Evolutionary conservation across 2,888 invertebrate genomes (phyloP).

Genomic region (Lasioglossum morio): DNA sequence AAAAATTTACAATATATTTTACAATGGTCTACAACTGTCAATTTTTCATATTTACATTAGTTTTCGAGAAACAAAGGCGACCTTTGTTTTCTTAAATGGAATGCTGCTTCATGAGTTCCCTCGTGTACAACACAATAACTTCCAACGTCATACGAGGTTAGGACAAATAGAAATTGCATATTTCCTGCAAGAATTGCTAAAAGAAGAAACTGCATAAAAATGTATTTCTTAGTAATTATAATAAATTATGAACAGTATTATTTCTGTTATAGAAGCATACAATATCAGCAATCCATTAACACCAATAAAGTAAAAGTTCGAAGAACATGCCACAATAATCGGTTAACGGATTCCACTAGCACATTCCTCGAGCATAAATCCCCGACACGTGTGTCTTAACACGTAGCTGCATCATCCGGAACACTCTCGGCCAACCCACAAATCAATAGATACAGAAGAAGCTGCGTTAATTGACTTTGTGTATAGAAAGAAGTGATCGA

Average conservation of each 20-base stretch:
- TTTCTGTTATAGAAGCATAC: background rate
- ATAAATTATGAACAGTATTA: background rate
- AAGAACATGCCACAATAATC: background rate
- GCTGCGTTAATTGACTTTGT: constrained; percentile 10
- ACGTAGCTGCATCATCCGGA: background rate
- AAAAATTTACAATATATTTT: too few species aligned
- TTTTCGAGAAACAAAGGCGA: too few species aligned
- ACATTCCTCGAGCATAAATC: constrained; percentile 1
- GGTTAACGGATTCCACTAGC: background rate
- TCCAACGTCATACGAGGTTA: too few species aligned
- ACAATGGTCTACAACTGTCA: too few species aligned
- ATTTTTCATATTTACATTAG: too few species aligned
- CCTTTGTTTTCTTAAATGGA: too few species aligned
- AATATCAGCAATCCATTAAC: background rate
- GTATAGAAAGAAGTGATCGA: background rate
- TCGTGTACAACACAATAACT: too few species aligned
- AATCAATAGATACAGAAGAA: background rate
- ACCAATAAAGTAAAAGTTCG: background rate
- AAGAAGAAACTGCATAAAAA: too few species aligned
- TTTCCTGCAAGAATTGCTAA: background rate
- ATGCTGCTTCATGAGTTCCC: too few species aligned
- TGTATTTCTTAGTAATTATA: background rate
- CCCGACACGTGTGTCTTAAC: background rate
- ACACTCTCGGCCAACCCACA: background rate
- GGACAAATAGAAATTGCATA: too few species aligned